These are phyloP conservation scores for Ormia ochracea DNA, from an alignment of 2,888 invertebrate species.

Conservation along the genomic window DNA sequence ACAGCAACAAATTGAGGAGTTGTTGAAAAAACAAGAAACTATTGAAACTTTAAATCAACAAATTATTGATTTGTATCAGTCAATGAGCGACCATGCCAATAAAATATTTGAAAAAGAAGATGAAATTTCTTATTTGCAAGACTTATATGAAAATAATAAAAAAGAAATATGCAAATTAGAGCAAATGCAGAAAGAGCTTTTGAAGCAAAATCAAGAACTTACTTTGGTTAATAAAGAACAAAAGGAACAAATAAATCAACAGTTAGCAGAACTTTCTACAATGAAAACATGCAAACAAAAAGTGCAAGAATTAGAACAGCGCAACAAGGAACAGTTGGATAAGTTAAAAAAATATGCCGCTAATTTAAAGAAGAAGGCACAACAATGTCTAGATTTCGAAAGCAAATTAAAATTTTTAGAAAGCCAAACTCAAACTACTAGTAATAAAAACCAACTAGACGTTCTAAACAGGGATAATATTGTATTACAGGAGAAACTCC, in stretches of 20 bases:
- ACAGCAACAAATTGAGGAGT: constrained; percentile 73
- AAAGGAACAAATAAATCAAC: constrained; percentile 45
- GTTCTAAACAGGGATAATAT: background rate
- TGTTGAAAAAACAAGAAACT: constrained; percentile 80
- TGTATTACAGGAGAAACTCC: constrained; percentile 34
- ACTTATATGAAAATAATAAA: constrained; percentile 76
- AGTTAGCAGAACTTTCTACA: constrained; percentile 66
- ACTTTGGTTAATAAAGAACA: constrained; percentile 70
- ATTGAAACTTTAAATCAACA: constrained; percentile 81
- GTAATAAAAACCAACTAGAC: constrained; percentile 16
- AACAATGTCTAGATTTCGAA: constrained; percentile 82
- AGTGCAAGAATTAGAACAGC: constrained; percentile 78
- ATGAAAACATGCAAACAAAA: constrained; percentile 21
- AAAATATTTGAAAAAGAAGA: constrained; percentile 77
- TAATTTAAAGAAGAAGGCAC: constrained; percentile 85
- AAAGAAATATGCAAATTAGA: constrained; percentile 77
- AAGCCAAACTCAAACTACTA: constrained; percentile 62
- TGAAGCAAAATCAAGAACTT: constrained; percentile 75
- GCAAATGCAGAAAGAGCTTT: constrained; percentile 70
- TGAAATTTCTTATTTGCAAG: constrained; percentile 78
- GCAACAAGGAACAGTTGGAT: constrained; percentile 84
- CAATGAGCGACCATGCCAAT: constrained; percentile 79
- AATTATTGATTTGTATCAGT: constrained; percentile 79
- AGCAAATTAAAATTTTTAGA: constrained; percentile 75
- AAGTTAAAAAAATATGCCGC: constrained; percentile 88